A percentile compares a stretch with the other conserved stretches of the same genome.
Conservation (phyloP, 64 coral and sea anemone genomes). For the Montipora capricornis region DNA sequence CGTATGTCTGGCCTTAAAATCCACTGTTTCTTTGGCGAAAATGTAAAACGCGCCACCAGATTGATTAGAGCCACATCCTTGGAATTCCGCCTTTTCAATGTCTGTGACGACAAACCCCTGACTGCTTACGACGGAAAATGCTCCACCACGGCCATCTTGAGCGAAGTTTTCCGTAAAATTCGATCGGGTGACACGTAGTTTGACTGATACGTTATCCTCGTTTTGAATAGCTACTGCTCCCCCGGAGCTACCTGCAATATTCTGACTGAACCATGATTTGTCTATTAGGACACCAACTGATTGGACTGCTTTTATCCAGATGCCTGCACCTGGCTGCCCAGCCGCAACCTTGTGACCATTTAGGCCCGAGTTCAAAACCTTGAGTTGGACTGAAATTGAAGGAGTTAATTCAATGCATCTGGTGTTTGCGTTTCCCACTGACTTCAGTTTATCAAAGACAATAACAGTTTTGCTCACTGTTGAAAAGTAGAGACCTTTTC, state of each 20-base stretch:
- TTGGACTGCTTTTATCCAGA: neutral
- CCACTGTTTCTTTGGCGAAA: no score
- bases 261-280: neutral
- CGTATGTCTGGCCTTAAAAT: neutral
- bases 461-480: neutral
- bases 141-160: neutral
- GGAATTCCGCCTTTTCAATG: neutral
- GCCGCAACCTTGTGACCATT: neutral
- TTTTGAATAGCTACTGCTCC: neutral
- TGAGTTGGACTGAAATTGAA: neutral
- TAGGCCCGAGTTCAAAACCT: neutral
- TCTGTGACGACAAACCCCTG: neutral
- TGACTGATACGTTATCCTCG: neutral
- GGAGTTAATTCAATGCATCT: neutral
- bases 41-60: neutral
- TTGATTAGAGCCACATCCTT: neutral
- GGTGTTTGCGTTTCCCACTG: neutral
- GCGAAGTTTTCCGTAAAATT: neutral
- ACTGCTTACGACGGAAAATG: neutral
- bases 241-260: neutral
- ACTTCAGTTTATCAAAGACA: neutral
- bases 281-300: neutral
- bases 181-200: neutral
- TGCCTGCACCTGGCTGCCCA: neutral
- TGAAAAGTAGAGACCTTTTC: neutral